Evolutionary conservation across 2,888 invertebrate species (phyloP).

Genomic region (Nymphalis urticae): DNA sequence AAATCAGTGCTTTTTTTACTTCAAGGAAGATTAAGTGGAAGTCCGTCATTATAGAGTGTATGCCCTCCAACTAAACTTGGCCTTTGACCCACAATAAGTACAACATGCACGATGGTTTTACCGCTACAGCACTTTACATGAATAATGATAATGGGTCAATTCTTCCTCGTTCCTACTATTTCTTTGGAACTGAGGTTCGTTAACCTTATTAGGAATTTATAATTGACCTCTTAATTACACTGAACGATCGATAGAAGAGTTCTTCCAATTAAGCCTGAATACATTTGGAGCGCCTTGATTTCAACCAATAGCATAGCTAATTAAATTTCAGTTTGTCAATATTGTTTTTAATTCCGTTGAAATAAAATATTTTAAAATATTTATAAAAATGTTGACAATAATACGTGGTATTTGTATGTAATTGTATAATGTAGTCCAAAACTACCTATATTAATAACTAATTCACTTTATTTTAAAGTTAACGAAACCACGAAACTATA

Average conservation of each 20-base stretch:
- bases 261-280: slow-evolving; percentile 4
- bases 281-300: slow-evolving; percentile 8
- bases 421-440: neutral
- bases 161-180: neutral
- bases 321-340: no score
- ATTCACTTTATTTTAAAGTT: neutral
- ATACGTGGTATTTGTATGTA: neutral
- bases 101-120: slow-evolving; percentile 16
- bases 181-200: neutral
- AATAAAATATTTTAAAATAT: no score
- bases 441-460: neutral
- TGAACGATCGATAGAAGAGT: slow-evolving; percentile 7
- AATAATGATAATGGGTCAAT: slow-evolving; percentile 1
- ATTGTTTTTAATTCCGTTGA: no score
- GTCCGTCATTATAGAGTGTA: slow-evolving; percentile 12
- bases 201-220: slow-evolving; percentile 17
- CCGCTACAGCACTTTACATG: slow-evolving; percentile 15
- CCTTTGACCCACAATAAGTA: slow-evolving; percentile 21
- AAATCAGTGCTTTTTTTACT: no score
- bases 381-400: neutral
- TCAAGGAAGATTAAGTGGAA: neutral
- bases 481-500: neutral
- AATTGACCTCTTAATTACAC: slow-evolving; percentile 19
- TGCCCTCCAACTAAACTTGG: slow-evolving; percentile 22
- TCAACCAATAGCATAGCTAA: neutral